These are phyloP conservation scores for Tetramorium simillimum DNA, from an alignment of 1,140 invertebrate species.

Conservation along the genomic window DNA sequence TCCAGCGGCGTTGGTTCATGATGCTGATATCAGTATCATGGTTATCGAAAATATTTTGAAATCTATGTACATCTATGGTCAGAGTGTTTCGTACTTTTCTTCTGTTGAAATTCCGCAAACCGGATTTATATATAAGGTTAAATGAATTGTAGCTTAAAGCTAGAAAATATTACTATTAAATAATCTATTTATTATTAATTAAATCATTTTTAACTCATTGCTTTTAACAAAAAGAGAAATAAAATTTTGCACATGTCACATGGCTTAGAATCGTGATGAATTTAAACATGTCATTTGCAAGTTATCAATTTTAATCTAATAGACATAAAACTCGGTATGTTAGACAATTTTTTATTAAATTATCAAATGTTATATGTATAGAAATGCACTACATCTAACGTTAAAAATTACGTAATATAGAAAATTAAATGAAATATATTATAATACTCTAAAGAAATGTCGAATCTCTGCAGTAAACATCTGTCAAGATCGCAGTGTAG, in stretches of 20 bases:
- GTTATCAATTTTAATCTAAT: background rate
- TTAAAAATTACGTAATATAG: background rate
- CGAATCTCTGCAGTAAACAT: background rate
- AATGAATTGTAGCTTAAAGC: background rate
- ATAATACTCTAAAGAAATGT: background rate
- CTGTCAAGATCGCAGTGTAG: background rate
- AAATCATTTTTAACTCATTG: background rate
- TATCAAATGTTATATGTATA: background rate
- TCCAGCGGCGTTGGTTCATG: constrained; percentile 64
- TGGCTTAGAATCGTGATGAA: background rate
- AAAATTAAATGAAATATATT: background rate
- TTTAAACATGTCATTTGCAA: background rate
- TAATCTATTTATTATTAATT: background rate
- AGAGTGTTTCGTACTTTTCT: constrained; percentile 25
- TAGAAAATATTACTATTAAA: background rate
- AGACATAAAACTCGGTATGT: background rate
- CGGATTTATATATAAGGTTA: background rate
- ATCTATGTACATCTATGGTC: constrained; percentile 57
- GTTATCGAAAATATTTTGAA: constrained; percentile 74
- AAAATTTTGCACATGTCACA: background rate
- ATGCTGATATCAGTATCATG: constrained; percentile 70
- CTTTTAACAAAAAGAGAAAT: background rate
- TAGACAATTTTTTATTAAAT: background rate
- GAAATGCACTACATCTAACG: background rate
- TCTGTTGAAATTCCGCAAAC: background rate